Evolutionary conservation across 1,140 invertebrate genomes (phyloP).

Genomic region (Leptinotarsa undecemlineata): DNA sequence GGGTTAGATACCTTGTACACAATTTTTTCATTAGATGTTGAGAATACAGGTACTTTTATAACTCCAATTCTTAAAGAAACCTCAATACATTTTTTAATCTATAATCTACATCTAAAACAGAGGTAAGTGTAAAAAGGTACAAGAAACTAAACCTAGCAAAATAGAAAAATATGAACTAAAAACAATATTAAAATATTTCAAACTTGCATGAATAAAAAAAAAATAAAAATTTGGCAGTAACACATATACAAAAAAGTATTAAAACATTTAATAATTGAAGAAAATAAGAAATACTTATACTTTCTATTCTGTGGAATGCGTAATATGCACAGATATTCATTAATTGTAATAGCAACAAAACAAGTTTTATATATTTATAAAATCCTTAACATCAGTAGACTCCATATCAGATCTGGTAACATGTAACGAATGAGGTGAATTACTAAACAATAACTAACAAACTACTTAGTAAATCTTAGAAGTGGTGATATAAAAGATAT

Average conservation of each 20-base stretch:
- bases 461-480: not conserved
- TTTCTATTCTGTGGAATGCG: conserved; percentile 27
- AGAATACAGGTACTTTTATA: too few species aligned
- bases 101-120: conserved; percentile 4
- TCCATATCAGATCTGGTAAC: conserved; percentile 50
- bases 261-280: conserved; percentile 31
- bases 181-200: conserved; percentile 40
- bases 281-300: conserved; percentile 27
- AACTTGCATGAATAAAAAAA: conserved; percentile 31
- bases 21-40: too few species aligned
- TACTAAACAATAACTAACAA: conserved; percentile 11
- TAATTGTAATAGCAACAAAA: conserved; percentile 26
- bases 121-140: conserved; percentile 13
- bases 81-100: not conserved
- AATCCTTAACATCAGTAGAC: conserved; percentile 37
- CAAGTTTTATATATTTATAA: conserved; percentile 26
- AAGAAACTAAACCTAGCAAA: conserved; percentile 31
- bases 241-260: conserved; percentile 29
- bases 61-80: not conserved
- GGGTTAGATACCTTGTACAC: too few species aligned
- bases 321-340: conserved; percentile 28
- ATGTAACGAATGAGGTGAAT: conserved; percentile 41
- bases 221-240: conserved; percentile 49
- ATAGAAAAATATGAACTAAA: conserved; percentile 45
- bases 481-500: not conserved